Conservation (phyloP, 2,888 invertebrate genomes). For the Conistra vaccinii region DNA sequence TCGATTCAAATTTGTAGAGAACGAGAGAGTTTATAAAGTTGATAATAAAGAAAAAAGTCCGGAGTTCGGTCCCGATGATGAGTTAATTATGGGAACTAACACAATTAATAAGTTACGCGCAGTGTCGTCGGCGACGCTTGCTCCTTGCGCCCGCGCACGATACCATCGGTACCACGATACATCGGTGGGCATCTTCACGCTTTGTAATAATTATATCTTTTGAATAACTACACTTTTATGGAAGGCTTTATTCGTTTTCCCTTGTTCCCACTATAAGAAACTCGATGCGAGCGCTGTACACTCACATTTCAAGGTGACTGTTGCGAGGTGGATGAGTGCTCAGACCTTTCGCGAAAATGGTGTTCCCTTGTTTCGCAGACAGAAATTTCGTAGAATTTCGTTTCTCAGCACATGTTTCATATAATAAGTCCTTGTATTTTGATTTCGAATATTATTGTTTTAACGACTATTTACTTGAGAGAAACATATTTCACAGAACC, state of each 20-base stretch:
- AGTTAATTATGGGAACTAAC: slow-evolving; percentile 71
- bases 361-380: too few species aligned
- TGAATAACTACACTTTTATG: slow-evolving; percentile 25
- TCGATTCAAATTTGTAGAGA: slow-evolving; percentile 64
- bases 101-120: slow-evolving; percentile 66
- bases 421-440: too few species aligned
- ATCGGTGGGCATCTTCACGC: slow-evolving; percentile 37
- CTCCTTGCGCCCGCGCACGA: slow-evolving; percentile 28
- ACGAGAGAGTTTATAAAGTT: slow-evolving; percentile 64
- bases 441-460: too few species aligned
- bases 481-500: too few species aligned
- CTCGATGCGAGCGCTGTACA: not conserved
- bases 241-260: not conserved
- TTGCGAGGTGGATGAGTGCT: not conserved
- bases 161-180: slow-evolving; percentile 23
- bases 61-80: slow-evolving; percentile 59
- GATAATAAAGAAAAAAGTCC: slow-evolving; percentile 63
- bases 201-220: slow-evolving; percentile 38
- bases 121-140: slow-evolving; percentile 35
- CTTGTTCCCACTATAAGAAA: not conserved
- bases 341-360: too few species aligned
- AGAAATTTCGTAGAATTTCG: too few species aligned
- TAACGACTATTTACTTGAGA: too few species aligned
- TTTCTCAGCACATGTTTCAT: too few species aligned
- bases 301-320: not conserved